A percentile compares a stretch with the other conserved stretches of the same genome.
Evolutionary conservation across 2,888 invertebrate species (phyloP).

Genomic region (Pseudanteris insignis): DNA sequence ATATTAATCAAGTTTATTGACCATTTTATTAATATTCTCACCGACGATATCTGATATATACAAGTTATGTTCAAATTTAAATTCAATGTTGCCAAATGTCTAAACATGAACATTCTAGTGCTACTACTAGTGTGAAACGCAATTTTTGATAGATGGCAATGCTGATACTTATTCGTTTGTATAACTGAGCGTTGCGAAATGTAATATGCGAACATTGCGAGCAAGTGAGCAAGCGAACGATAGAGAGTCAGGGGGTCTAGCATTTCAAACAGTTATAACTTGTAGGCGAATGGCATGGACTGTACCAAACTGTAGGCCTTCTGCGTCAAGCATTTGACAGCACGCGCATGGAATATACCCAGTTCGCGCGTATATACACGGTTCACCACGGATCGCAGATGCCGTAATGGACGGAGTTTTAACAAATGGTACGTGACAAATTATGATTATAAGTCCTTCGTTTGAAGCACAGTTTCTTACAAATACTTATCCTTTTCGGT

Average conservation of each 20-base stretch:
- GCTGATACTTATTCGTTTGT: background rate
- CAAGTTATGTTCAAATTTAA: too few species aligned
- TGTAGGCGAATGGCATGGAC: background rate
- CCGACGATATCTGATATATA: too few species aligned
- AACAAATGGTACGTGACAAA: conserved; percentile 57
- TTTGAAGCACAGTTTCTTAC: too few species aligned
- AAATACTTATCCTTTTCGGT: too few species aligned
- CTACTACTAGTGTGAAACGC: too few species aligned
- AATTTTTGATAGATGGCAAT: too few species aligned
- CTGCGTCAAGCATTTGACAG: conserved; percentile 20
- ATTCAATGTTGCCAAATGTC: too few species aligned
- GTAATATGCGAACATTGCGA: background rate
- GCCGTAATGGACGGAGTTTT: conserved; percentile 62
- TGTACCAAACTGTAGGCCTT: conserved; percentile 17
- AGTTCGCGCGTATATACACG: conserved; percentile 24
- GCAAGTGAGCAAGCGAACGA: background rate
- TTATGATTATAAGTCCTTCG: too few species aligned
- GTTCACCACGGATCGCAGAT: conserved; percentile 51
- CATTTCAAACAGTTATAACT: background rate
- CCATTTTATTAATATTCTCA: too few species aligned
- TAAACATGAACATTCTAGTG: too few species aligned
- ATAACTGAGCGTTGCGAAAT: background rate
- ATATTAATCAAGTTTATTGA: too few species aligned
- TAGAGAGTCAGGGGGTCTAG: too few species aligned
- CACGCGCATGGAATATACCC: conserved; percentile 12